Conservation (phyloP, 2,797 vertebrate genomes). For the Eulemur albifrons region DNA sequence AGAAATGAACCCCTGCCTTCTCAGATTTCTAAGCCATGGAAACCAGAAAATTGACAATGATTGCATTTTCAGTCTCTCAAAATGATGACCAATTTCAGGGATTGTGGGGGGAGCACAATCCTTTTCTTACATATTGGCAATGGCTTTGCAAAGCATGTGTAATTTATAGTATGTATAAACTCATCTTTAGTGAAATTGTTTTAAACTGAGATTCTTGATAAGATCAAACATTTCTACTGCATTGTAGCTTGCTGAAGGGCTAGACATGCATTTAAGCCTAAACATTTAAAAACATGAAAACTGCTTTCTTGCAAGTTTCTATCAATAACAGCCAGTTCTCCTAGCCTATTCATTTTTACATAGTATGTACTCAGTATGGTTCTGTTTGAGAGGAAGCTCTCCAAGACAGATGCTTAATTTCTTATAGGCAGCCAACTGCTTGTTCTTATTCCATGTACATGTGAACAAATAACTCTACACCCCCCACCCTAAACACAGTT, state of each 20-base stretch:
- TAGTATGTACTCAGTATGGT: neutral
- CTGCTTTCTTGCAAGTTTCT: conserved; percentile 51
- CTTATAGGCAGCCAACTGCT: conserved; percentile 49
- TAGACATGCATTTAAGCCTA: conserved; percentile 20
- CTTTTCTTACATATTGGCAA: neutral
- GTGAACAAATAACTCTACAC: conserved; percentile 53
- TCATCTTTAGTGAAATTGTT: conserved; percentile 40
- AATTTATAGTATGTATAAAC: conserved; percentile 4
- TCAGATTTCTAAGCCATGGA: conserved; percentile 71
- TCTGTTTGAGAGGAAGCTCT: conserved; percentile 43
- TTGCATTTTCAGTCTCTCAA: conserved; percentile 61
- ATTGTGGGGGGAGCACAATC: neutral
- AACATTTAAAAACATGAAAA: conserved; percentile 16
- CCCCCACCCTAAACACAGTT: conserved; percentile 35
- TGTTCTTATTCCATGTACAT: conserved; percentile 35
- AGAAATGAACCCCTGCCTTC: conserved; percentile 68
- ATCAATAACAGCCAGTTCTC: neutral
- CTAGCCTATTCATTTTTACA: neutral
- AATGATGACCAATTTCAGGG: conserved; percentile 56
- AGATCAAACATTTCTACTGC: conserved; percentile 38
- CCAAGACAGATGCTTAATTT: conserved; percentile 58
- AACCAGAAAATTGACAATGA: conserved; percentile 69
- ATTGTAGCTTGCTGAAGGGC: conserved; percentile 11
- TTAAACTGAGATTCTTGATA: conserved; percentile 29
- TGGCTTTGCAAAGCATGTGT: conserved; percentile 9